These are phyloP conservation scores for Urocynchramus pylzowi DNA, from an alignment of 2,113 vertebrate species.

Conservation along the genomic window DNA sequence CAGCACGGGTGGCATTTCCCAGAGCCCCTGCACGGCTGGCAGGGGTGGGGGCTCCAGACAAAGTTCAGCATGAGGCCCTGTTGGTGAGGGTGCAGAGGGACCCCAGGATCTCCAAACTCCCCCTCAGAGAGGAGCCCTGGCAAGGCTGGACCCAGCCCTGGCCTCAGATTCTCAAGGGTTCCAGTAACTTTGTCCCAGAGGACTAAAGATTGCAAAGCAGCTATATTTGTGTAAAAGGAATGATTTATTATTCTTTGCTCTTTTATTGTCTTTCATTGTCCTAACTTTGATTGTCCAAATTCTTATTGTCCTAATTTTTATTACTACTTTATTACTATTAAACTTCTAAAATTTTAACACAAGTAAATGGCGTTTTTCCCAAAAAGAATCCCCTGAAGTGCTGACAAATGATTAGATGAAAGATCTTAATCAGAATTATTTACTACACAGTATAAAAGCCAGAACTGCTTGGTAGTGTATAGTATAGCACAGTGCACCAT, in stretches of 20 bases:
- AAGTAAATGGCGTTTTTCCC: too few species aligned
- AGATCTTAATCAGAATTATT: neutral
- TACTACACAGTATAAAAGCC: neutral
- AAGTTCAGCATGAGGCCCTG: too few species aligned
- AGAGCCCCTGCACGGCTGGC: neutral
- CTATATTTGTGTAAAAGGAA: neutral
- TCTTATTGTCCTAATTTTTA: too few species aligned
- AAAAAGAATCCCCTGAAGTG: too few species aligned
- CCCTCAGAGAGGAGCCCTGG: neutral
- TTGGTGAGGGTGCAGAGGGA: neutral
- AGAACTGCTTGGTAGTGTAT: neutral
- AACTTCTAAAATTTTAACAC: too few species aligned
- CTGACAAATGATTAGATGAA: neutral
- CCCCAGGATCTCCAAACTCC: neutral
- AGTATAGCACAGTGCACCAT: fast-evolving
- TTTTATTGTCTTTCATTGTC: too few species aligned
- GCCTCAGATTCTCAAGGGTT: neutral
- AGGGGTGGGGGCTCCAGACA: neutral
- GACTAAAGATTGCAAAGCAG: neutral
- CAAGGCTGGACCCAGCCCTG: fast-evolving
- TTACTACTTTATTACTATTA: too few species aligned
- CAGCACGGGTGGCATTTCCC: neutral
- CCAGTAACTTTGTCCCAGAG: neutral
- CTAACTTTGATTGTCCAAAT: too few species aligned
- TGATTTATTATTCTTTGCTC: neutral